Percentiles rank a stretch among this genome's conserved stretches.
phyloP scores from a whole-genome alignment of 2,888 invertebrate genomes.

The Brenthis daphne region DNA sequence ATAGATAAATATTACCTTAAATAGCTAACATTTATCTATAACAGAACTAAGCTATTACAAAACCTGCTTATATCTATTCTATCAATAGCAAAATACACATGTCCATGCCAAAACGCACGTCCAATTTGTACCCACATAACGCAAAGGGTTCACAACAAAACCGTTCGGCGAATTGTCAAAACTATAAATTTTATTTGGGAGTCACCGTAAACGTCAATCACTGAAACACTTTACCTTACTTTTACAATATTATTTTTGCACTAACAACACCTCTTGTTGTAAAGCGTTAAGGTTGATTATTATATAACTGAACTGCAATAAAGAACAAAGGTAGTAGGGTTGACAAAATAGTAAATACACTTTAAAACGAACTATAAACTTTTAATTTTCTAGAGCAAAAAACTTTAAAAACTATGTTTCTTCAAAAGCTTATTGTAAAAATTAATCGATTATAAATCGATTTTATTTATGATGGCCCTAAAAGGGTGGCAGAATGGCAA shows the following conservation, averaged over 20 bases:
- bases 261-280: constrained; percentile 29
- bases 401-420: constrained; percentile 52
- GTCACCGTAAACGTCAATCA: constrained; percentile 68
- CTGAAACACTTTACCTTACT: constrained; percentile 50
- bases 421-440: constrained; percentile 48
- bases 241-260: constrained; percentile 35
- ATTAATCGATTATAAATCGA: constrained; percentile 53
- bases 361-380: constrained; percentile 60
- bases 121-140: constrained; percentile 47
- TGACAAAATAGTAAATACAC: constrained; percentile 50
- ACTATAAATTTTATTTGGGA: constrained; percentile 67
- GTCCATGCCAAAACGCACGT: constrained; percentile 39
- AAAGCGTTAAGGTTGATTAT: constrained; percentile 43
- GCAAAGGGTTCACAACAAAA: constrained; percentile 61
- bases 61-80: too few relatives aligned
- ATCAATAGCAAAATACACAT: background rate
- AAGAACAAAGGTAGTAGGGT: constrained; percentile 55
- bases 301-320: background rate
- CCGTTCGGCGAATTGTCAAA: constrained; percentile 70
- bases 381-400: constrained; percentile 52
- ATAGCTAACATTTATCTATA: too few relatives aligned
- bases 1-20: too few relatives aligned
- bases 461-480: constrained; percentile 57
- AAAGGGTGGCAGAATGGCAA: constrained; percentile 51
- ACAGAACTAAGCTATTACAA: too few relatives aligned